These are phyloP conservation scores for Vesta saturnalis DNA, from an alignment of 2,888 invertebrate genomes.

Conservation along the genomic window DNA sequence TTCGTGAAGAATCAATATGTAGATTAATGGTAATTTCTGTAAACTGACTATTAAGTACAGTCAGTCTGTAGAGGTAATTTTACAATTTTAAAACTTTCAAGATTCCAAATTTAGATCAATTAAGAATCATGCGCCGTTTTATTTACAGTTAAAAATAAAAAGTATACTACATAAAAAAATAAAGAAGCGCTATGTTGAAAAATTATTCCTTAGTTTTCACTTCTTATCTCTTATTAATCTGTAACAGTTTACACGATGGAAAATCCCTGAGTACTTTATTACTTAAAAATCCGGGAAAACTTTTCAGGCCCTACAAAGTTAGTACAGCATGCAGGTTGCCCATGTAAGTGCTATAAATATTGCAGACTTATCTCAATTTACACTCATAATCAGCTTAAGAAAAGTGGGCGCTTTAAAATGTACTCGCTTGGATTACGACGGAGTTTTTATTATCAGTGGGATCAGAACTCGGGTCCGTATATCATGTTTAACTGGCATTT, in stretches of 20 bases:
- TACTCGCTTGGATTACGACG: constrained; percentile 59
- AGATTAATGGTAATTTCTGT: too few species aligned
- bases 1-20: too few species aligned
- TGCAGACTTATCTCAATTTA: constrained; percentile 63
- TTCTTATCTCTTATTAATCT: constrained; percentile 24
- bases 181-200: neutral
- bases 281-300: constrained; percentile 45
- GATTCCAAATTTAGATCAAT: too few species aligned
- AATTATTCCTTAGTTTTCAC: constrained; percentile 10
- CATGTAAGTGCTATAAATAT: constrained; percentile 65
- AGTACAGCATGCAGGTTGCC: constrained; percentile 46
- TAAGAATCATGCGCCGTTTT: too few species aligned
- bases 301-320: constrained; percentile 38
- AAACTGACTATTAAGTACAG: too few species aligned
- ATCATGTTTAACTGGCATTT: constrained; percentile 53
- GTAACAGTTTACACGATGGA: constrained; percentile 11
- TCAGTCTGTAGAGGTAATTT: too few species aligned
- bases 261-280: constrained; percentile 37
- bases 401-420: constrained; percentile 63
- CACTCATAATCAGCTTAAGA: constrained; percentile 65
- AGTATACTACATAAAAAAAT: neutral
- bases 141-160: neutral
- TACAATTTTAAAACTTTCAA: too few species aligned
- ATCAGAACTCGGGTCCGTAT: constrained; percentile 55
- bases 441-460: constrained; percentile 56